These are phyloP conservation scores for Mionectes macconnelli DNA, from an alignment of 2,113 vertebrate species.

Conservation along the genomic window DNA sequence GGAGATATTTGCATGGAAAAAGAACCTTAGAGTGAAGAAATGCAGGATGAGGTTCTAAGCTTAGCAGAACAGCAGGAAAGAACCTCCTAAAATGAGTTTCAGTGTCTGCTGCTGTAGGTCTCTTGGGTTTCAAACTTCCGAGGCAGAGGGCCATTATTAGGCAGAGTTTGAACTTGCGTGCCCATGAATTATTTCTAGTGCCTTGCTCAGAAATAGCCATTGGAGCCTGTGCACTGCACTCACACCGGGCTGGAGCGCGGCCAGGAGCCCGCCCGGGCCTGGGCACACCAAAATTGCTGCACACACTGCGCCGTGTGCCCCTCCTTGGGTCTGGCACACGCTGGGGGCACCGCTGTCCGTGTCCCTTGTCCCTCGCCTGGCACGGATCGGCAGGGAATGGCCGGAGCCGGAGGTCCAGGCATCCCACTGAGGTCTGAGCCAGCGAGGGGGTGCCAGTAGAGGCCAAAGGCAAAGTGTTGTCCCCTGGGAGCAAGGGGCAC, in stretches of 20 bases:
- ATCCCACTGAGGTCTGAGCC: accelerated
- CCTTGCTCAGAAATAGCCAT: conserved; percentile 22
- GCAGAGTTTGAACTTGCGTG: background rate
- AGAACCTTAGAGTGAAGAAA: background rate
- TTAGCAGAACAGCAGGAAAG: background rate
- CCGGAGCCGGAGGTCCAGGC: background rate
- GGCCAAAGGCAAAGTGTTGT: background rate
- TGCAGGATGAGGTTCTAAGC: background rate
- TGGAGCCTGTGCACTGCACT: background rate
- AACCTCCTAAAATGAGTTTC: background rate
- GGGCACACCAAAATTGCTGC: background rate
- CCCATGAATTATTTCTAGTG: conserved; percentile 48
- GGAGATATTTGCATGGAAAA: background rate
- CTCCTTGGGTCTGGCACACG: accelerated
- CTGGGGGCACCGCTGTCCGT: accelerated
- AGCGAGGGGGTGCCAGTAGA: background rate
- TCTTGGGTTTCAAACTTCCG: background rate
- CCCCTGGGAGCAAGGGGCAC: background rate
- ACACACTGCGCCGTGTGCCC: background rate
- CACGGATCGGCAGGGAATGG: accelerated
- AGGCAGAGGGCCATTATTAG: conserved; percentile 10
- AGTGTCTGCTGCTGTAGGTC: background rate
- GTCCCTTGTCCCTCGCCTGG: background rate
- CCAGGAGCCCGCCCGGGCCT: background rate
- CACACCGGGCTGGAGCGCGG: background rate